Conservation (phyloP, 92 coral and sea anemone species). For the Plumapathes pennacea region DNA sequence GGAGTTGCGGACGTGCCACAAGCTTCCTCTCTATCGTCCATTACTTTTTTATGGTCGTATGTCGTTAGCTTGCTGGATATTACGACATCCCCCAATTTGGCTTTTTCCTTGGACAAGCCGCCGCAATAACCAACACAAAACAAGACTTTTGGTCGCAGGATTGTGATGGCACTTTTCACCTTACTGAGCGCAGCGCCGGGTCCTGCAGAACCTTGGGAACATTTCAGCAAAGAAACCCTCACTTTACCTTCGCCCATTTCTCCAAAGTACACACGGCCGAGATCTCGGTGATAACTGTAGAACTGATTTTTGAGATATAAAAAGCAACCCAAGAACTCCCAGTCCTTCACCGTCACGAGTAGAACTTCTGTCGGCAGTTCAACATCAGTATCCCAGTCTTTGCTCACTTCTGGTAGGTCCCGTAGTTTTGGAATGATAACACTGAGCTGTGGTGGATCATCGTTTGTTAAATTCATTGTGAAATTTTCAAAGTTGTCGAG, state of each 20-base stretch:
- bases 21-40: not conserved
- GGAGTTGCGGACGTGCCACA: slow-evolving; percentile 5
- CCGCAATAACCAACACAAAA: slow-evolving; percentile 37
- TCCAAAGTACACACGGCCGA: slow-evolving; percentile 20
- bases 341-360: slow-evolving; percentile 27
- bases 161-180: slow-evolving; percentile 13
- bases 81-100: slow-evolving; percentile 41
- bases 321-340: slow-evolving; percentile 20
- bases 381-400: not conserved
- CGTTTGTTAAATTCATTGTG: no score
- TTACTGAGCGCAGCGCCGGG: slow-evolving; percentile 10
- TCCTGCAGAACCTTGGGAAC: slow-evolving; percentile 9
- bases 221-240: slow-evolving; percentile 23
- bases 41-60: slow-evolving; percentile 14
- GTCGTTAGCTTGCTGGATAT: slow-evolving; percentile 25
- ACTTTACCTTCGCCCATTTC: slow-evolving; percentile 27
- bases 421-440: not conserved
- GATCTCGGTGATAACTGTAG: not conserved
- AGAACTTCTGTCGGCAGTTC: slow-evolving; percentile 21
- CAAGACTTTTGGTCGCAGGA: slow-evolving; percentile 26
- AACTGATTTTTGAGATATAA: not conserved
- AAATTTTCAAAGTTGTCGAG: no score
- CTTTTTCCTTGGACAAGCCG: slow-evolving; percentile 10
- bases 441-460: slow-evolving; percentile 6
- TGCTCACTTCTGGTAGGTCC: not conserved